Conservation (phyloP, 2,797 vertebrate species). For the Rhinella marina region DNA sequence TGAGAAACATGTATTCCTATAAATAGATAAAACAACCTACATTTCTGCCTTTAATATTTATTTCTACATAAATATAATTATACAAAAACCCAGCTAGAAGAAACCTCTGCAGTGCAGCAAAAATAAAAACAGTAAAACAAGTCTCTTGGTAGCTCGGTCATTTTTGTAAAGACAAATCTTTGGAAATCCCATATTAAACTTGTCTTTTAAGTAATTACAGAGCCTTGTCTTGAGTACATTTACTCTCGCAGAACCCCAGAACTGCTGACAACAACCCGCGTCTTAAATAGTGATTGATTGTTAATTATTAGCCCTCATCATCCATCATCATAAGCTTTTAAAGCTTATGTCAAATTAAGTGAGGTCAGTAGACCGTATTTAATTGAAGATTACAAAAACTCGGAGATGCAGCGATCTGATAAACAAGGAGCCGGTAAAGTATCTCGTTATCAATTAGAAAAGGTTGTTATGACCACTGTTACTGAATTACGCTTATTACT, state of each 20-base stretch:
- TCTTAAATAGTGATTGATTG: slow-evolving; percentile 58
- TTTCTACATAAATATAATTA: background rate
- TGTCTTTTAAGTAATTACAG: slow-evolving; percentile 59
- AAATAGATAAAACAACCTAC: background rate
- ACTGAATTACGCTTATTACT: slow-evolving; percentile 20
- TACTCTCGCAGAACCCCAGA: slow-evolving; percentile 53
- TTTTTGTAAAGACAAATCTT: slow-evolving; percentile 56
- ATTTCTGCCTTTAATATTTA: background rate
- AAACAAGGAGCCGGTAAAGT: slow-evolving; percentile 35
- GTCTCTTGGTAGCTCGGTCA: slow-evolving; percentile 18
- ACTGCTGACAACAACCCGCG: slow-evolving; percentile 44
- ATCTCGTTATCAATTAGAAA: slow-evolving; percentile 57
- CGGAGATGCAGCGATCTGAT: slow-evolving; percentile 53
- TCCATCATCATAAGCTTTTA: slow-evolving; percentile 58
- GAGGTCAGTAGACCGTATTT: slow-evolving; percentile 60
- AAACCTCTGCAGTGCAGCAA: background rate
- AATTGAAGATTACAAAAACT: slow-evolving; percentile 59
- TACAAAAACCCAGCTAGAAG: background rate
- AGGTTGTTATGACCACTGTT: slow-evolving; percentile 52
- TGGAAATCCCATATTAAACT: slow-evolving; percentile 55
- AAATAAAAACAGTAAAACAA: background rate
- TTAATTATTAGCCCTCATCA: slow-evolving; percentile 57
- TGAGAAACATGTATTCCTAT: background rate
- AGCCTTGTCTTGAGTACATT: slow-evolving; percentile 35
- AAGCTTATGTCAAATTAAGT: slow-evolving; percentile 48